Evolutionary conservation across 2,113 vertebrate species (phyloP), one percentile per base, ranked within the genome.

Genomic region (Ceyx cyanopectus): DNA sequence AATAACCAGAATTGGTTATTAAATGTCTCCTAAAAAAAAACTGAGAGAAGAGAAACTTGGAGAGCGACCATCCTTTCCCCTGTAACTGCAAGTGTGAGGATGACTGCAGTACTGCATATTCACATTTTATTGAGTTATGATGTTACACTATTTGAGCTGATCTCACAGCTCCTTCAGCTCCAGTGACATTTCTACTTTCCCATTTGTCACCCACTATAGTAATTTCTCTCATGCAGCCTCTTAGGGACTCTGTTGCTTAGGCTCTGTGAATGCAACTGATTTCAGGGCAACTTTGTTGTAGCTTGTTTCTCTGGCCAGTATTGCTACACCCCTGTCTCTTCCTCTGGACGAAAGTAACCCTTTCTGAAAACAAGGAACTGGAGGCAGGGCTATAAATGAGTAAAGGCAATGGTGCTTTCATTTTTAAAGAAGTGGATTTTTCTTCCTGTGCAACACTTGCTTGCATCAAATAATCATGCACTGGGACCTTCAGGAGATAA

Each of bases 161-260:
- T 61, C 32, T 65, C 40, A 8, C 41, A 56, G 20, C 54, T 65
- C 63, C 14, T 40, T 76, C 48, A 46, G 21, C 18, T 78, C 22
- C n/a, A 62, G 14, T 40, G 34, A 6, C 0, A 0, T 68, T 69
- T 88, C 43, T 74, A 6, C 21, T 46, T 62, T 63, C 48, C 29
- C 15, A 5, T 73, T 65, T 53, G 30, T 65, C 37, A 62, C 13
- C 43, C 66, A 7, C 58, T 61, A 18, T 57, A 34, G 50, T 41
- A 4, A 8, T 61, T 91, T 79, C 41, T 85, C 37, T 62, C 8
- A 4, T 45, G 9, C 61, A 32, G 20, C 51, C 61, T 48, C 27
- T 45, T 50, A 40, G 0, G 1, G 45, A 26, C 22, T 63, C 37
- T 5, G 1, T 5, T 72, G 0, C 32, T 16, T 45, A 18, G 46